Evolutionary conservation across 1,140 invertebrate genomes (phyloP).

Genomic region (Anastatus disparis): DNA sequence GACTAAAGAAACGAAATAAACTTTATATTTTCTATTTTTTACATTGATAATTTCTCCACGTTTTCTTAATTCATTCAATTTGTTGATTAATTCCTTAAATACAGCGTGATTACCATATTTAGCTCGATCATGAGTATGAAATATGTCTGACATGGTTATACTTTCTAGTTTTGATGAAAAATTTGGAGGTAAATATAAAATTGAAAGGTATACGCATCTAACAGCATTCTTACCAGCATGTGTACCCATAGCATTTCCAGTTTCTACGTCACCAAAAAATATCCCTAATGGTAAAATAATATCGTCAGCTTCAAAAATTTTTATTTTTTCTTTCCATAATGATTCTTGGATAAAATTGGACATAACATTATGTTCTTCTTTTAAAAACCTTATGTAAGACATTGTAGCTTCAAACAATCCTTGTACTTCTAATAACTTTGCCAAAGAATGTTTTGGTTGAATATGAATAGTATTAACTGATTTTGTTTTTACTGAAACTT

Average conservation of each 20-base stretch:
- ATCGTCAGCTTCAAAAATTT: conserved; percentile 4
- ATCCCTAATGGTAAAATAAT: conserved; percentile 40
- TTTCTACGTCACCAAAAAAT: conserved; percentile 45
- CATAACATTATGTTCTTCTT: not conserved
- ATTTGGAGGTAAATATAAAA: conserved; percentile 23
- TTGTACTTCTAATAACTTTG: not conserved
- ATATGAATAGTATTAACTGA: not conserved
- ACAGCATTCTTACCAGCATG: conserved; percentile 37
- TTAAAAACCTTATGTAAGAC: not conserved
- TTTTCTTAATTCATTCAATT: conserved; percentile 23
- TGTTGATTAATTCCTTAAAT: conserved; percentile 24
- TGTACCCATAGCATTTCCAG: conserved; percentile 31
- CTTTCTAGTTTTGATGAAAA: conserved; percentile 21
- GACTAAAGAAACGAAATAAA: conserved; percentile 33
- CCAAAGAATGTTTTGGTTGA: not conserved
- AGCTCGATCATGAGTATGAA: conserved; percentile 28
- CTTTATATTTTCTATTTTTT: conserved; percentile 18
- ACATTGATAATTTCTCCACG: conserved; percentile 19
- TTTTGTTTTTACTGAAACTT: not conserved
- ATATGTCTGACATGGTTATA: conserved; percentile 29
- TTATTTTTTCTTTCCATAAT: conserved; percentile 18
- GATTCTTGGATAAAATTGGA: conserved; percentile 28
- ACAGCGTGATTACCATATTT: conserved; percentile 8
- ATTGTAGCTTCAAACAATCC: conserved; percentile 12
- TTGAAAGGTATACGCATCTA: conserved; percentile 18